phyloP scores from a whole-genome alignment of 2,797 vertebrate genomes.

The Danio tinwini region DNA sequence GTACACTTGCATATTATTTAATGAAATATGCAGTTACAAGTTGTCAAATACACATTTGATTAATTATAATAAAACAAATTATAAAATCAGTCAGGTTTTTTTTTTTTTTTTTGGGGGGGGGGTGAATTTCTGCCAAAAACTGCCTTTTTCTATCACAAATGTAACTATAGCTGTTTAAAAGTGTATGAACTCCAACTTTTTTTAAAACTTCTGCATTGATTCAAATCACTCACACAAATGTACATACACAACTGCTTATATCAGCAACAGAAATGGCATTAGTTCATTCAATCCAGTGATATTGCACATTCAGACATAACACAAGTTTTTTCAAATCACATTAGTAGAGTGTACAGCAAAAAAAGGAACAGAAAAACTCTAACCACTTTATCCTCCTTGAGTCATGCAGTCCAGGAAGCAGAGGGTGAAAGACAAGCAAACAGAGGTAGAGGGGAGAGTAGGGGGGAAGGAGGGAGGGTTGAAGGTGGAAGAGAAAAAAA shows the following conservation, averaged over 20 bases:
- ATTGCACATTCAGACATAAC: slow-evolving; percentile 16
- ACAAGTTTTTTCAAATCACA: slow-evolving; percentile 56
- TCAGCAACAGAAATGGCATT: slow-evolving; percentile 15
- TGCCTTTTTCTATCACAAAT: not conserved
- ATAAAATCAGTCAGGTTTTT: not conserved
- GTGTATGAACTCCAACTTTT: not conserved
- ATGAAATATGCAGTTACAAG: not conserved
- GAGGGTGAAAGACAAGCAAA: slow-evolving; percentile 78
- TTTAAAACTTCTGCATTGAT: not conserved
- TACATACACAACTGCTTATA: slow-evolving; percentile 26
- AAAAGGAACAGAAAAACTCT: slow-evolving; percentile 83
- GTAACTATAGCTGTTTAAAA: not conserved
- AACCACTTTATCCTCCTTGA: slow-evolving; percentile 99
- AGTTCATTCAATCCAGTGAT: slow-evolving; percentile 10
- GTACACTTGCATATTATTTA: not conserved
- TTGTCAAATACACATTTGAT: not conserved
- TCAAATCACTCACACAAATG: slow-evolving; percentile 10
- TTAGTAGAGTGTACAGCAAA: slow-evolving; percentile 60
- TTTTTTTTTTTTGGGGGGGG: no score
- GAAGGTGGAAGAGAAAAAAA: slow-evolving; percentile 10
- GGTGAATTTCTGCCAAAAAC: not conserved
- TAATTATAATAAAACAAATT: no score
- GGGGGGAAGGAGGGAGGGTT: not conserved
- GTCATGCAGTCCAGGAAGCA: slow-evolving; percentile 97
- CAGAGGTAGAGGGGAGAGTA: slow-evolving; percentile 45